Evolutionary conservation across 2,113 vertebrate species (phyloP).

Genomic region (Theristicus caerulescens): DNA sequence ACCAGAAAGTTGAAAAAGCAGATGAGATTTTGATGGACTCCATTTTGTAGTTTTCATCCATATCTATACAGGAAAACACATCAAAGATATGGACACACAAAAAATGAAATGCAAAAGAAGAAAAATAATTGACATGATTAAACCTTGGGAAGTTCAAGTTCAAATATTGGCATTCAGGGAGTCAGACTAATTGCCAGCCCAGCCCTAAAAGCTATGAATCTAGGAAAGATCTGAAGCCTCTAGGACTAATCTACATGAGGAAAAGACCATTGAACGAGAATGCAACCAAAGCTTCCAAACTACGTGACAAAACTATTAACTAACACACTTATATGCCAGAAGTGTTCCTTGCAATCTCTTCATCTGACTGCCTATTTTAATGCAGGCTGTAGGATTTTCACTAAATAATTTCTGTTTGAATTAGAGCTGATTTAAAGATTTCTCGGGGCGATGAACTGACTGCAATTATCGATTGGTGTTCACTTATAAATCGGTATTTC

Average conservation of each 20-base stretch:
- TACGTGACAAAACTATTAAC: not conserved
- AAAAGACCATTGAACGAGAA: not conserved
- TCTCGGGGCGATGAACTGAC: not conserved
- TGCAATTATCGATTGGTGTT: not conserved
- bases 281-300: not conserved
- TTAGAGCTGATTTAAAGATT: not conserved
- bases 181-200: not conserved
- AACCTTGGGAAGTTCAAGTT: not conserved
- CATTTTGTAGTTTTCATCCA: not conserved
- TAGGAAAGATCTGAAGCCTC: not conserved
- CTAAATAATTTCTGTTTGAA: not conserved
- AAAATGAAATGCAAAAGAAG: not conserved
- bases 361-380: not conserved
- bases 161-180: fast-evolving
- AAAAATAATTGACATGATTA: not conserved
- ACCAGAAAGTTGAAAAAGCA: not conserved
- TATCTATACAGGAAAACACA: not conserved
- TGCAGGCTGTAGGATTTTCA: not conserved
- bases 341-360: not conserved
- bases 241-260: not conserved
- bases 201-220: not conserved
- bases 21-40: not conserved
- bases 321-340: not conserved
- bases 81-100: not conserved
- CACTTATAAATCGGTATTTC: not conserved